Percentiles rank a stretch among this genome's conserved stretches.
Conservation (phyloP, 2,888 invertebrate genomes). For the Cryptus viduatorius region DNA sequence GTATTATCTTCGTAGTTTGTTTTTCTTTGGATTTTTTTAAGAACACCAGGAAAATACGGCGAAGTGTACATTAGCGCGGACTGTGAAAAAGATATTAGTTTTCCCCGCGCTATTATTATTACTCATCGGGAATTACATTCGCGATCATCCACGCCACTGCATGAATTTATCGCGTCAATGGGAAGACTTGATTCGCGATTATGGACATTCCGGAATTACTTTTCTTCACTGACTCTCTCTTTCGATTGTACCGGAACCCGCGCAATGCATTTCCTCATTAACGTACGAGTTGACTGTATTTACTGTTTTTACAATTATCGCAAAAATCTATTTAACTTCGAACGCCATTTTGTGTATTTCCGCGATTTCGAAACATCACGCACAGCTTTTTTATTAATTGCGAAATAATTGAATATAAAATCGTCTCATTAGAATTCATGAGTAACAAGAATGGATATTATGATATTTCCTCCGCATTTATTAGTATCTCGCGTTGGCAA, state of each 20-base stretch:
- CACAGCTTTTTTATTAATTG: no score
- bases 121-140: slow-evolving; percentile 2
- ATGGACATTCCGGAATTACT: slow-evolving; percentile 14
- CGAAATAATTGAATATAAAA: no score
- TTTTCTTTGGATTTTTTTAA: no score
- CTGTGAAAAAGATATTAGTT: no score
- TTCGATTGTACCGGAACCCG: not conserved
- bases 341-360: slow-evolving; percentile 8
- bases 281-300: not conserved
- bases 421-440: no score
- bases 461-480: no score
- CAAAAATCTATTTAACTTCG: not conserved
- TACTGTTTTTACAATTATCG: not conserved
- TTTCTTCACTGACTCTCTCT: slow-evolving; percentile 3
- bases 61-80: no score
- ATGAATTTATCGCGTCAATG: not conserved
- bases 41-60: no score
- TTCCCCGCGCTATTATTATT: not conserved
- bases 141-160: not conserved
- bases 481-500: no score
- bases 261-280: not conserved
- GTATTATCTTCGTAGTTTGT: no score
- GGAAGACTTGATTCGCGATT: not conserved
- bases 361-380: not conserved
- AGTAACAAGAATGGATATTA: no score